Percentiles rank a stretch among this genome's conserved stretches.
These are phyloP conservation scores for Drosophila recens DNA, from an alignment of 2,888 invertebrate genomes.

Conservation along the genomic window DNA sequence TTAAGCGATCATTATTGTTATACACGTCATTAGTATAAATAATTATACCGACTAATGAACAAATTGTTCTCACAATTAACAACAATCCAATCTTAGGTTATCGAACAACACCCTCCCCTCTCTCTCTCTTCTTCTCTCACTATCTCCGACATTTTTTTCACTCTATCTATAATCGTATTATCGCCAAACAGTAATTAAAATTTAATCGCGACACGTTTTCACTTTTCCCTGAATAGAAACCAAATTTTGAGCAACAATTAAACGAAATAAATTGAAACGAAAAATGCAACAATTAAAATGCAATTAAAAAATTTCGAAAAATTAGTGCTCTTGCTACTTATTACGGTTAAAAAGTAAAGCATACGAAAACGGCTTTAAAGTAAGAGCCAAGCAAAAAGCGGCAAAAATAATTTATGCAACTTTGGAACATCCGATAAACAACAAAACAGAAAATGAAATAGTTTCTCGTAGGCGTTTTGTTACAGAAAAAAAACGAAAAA, in stretches of 20 bases:
- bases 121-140: background rate
- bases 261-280: conserved; percentile 34
- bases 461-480: conserved; percentile 63
- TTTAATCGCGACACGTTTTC: conserved; percentile 67
- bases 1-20: conserved; percentile 2
- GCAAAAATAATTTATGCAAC: conserved; percentile 72
- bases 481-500: conserved; percentile 44
- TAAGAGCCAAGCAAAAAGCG: conserved; percentile 38
- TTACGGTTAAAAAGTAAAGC: conserved; percentile 35
- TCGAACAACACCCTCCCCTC: background rate
- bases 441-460: conserved; percentile 47
- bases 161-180: conserved; percentile 64
- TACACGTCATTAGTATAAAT: background rate
- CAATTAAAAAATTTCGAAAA: conserved; percentile 66
- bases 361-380: conserved; percentile 48
- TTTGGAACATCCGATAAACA: conserved; percentile 54
- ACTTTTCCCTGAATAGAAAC: conserved; percentile 56
- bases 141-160: background rate
- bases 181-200: conserved; percentile 56
- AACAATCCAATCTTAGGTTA: background rate
- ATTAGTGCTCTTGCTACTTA: conserved; percentile 26
- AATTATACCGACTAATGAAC: conserved; percentile 1
- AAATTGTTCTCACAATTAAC: conserved; percentile 10
- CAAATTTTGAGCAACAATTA: conserved; percentile 24
- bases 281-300: conserved; percentile 66